phyloP scores from a whole-genome alignment of 2,797 vertebrate species.

The Cuniculus paca region DNA sequence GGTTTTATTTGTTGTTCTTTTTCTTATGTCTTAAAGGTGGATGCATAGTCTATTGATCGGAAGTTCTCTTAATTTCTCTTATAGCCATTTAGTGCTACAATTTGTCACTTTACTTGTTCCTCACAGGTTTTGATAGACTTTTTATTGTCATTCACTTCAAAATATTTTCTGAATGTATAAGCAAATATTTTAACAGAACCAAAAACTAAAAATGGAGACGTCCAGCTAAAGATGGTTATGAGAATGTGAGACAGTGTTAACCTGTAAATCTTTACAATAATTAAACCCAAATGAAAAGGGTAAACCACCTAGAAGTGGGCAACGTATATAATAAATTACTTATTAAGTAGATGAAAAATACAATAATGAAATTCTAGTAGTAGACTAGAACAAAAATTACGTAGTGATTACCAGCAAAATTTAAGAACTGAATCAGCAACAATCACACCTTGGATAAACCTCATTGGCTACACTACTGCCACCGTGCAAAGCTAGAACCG shows the following conservation, averaged over 20 bases:
- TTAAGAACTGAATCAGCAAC: not conserved
- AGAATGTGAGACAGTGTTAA: not conserved
- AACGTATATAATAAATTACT: not conserved
- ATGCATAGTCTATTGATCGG: not conserved
- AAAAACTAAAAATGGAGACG: constrained; percentile 4
- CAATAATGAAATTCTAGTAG: not conserved
- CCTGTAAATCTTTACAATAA: not conserved
- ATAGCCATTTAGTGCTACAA: not conserved
- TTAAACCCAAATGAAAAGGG: not conserved
- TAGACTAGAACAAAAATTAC: not conserved
- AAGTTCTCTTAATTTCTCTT: constrained; percentile 25
- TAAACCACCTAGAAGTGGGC: not conserved
- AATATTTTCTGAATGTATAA: constrained; percentile 40
- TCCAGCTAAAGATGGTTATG: not conserved
- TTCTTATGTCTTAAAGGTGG: not conserved
- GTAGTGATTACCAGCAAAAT: not conserved
- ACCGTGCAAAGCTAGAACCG: not conserved
- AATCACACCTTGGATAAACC: not conserved
- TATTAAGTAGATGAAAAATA: not conserved
- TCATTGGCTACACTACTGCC: not conserved
- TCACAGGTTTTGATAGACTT: not conserved
- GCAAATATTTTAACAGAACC: constrained; percentile 15
- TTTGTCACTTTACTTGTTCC: not conserved
- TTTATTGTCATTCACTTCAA: constrained; percentile 23
- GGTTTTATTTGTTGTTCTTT: not conserved